Percentiles rank a stretch among this genome's conserved stretches.
Evolutionary conservation across 2,113 vertebrate genomes (phyloP).

Genomic region (Nyctibius bracteatus): DNA sequence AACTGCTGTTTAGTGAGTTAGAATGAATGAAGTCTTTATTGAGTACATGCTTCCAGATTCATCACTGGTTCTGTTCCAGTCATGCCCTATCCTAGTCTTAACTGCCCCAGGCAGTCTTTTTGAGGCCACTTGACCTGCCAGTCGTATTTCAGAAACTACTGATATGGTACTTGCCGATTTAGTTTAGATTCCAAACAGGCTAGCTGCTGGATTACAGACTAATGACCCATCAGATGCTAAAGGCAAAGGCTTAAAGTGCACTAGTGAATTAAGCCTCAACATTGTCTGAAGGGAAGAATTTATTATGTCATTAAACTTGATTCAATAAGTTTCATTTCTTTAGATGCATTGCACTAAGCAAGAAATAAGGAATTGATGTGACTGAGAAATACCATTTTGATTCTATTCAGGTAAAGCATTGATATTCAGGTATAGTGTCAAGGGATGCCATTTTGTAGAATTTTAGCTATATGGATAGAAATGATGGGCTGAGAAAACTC

Average conservation of each 20-base stretch:
- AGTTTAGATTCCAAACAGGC: constrained; percentile 76
- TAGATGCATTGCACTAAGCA: constrained; percentile 36
- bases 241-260: constrained; percentile 81
- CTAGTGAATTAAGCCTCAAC: constrained; percentile 77
- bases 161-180: constrained; percentile 75
- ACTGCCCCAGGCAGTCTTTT: constrained; percentile 75
- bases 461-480: constrained; percentile 31
- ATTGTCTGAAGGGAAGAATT: constrained; percentile 77
- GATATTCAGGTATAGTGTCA: not conserved
- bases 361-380: constrained; percentile 58
- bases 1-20: constrained; percentile 75
- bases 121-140: constrained; percentile 79
- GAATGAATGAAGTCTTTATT: constrained; percentile 79
- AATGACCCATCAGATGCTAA: constrained; percentile 81
- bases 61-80: constrained; percentile 69
- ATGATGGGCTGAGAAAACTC: constrained; percentile 48
- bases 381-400: constrained; percentile 20
- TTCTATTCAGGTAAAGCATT: constrained; percentile 55
- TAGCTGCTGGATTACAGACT: constrained; percentile 76
- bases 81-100: constrained; percentile 64
- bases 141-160: constrained; percentile 79
- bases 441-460: constrained; percentile 4
- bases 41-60: constrained; percentile 65
- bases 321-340: constrained; percentile 78
- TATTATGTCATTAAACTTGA: constrained; percentile 80